Base-by-base conservation (phyloP, 1,140 invertebrate species). In the Formica selysi region DNA sequence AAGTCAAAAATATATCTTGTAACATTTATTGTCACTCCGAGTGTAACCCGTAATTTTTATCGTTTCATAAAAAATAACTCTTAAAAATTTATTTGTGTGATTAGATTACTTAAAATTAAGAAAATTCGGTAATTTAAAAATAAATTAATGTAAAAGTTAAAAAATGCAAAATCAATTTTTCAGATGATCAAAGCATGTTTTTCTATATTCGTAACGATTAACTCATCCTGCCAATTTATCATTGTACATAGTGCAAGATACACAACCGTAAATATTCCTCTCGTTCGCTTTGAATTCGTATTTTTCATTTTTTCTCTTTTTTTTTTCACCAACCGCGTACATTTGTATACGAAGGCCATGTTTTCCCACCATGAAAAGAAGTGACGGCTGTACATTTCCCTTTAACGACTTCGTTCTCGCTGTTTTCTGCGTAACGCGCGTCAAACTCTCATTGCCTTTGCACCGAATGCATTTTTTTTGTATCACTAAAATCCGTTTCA, bases 381-480 rank as follows among this genome's bases (percentile, higher is more conserved):
- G 38, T 44, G 48, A 10, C 67, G 44, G 44, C 61, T 70, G 41
- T 71, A 73, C 54, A 65, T 78, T 88, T 57, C 48, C 71, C 64
- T 71, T 84, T 62, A 36, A 59, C 19, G 71, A 57, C 79, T 76
- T 61, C 48, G 73, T 68, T 76, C 57, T 85, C 86, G 41, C 22
- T 41, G 13, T 54, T 71, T 87, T 38, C 67, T 16, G 57, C 59
- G 29, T 67, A 76, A 86, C 65, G 67, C 38, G 54, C 67, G 26
- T 73, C 67, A 73, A 61, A 26, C 51, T 73, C 79, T 59, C 78
- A 44, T 68, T 64, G 38, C 48, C 26, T 73, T 19, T 51, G 44
- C 48, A 13, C 67, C 67, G 38, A 81, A 73, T 81, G 68, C 79
- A 44, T 61, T 74, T 81, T 73, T 54, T 81, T 74, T 80, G 78